phyloP scores from a whole-genome alignment of 2,797 vertebrate genomes.

The Sebastes hubbsi region DNA sequence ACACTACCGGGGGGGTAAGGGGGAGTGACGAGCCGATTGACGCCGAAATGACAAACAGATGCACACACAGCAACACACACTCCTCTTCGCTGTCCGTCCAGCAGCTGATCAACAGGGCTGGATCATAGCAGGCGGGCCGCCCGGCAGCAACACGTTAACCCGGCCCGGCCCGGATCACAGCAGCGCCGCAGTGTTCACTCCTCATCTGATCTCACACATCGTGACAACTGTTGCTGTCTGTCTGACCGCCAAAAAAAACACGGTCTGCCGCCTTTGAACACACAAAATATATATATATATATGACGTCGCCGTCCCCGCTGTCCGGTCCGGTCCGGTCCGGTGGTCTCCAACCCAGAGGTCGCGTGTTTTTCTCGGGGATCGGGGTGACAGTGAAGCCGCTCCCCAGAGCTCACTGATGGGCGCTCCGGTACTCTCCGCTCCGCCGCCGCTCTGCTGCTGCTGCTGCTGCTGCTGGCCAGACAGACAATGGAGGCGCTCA shows the following conservation, averaged over 20 bases:
- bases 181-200: slow-evolving; percentile 62
- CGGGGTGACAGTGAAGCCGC: slow-evolving; percentile 75
- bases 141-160: slow-evolving; percentile 37
- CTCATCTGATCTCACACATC: slow-evolving; percentile 75
- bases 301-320: slow-evolving; percentile 35
- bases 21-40: slow-evolving; percentile 26
- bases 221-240: slow-evolving; percentile 80
- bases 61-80: neutral
- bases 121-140: slow-evolving; percentile 50
- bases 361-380: slow-evolving; percentile 47
- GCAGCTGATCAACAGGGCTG: slow-evolving; percentile 44
- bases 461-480: slow-evolving; percentile 60
- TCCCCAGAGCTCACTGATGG: slow-evolving; percentile 66
- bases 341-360: slow-evolving; percentile 38
- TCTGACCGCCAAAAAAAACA: slow-evolving; percentile 44
- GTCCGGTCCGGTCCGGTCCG: slow-evolving; percentile 27
- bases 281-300: neutral
- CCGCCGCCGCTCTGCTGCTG: slow-evolving; percentile 26
- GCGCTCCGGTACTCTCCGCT: slow-evolving; percentile 51
- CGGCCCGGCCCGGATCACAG: slow-evolving; percentile 47
- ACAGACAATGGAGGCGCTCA: slow-evolving; percentile 83
- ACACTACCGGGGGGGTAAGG: neutral
- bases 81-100: slow-evolving; percentile 26
- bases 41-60: slow-evolving; percentile 48
- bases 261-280: slow-evolving; percentile 42